Evolutionary conservation across 2,113 vertebrate species (phyloP).

Genomic region (Menidia beryllina): DNA sequence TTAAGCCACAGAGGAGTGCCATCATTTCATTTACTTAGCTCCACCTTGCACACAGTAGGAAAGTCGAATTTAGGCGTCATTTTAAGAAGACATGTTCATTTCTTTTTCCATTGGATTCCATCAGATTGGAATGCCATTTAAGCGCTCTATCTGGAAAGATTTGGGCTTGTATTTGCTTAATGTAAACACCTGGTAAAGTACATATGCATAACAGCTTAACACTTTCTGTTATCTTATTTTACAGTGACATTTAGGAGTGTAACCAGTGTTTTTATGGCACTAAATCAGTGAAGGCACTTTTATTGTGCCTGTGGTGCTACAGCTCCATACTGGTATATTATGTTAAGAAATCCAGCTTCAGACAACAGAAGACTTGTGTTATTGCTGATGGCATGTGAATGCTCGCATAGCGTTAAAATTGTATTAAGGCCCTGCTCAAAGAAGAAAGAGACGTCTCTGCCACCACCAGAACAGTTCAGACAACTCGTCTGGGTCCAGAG

Average conservation of each 20-base stretch:
- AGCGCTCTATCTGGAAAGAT: too few relatives aligned
- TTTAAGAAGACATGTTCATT: neutral
- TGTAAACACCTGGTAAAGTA: too few relatives aligned
- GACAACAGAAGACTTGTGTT: constrained; percentile 32
- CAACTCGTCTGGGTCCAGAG: constrained; percentile 28
- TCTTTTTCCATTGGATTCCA: neutral
- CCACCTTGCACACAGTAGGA: too few relatives aligned
- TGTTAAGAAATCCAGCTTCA: constrained; percentile 19
- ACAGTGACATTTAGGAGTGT: neutral
- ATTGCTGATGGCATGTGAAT: constrained; percentile 13
- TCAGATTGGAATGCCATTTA: too few relatives aligned
- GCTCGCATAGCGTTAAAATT: constrained; percentile 37
- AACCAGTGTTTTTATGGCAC: neutral
- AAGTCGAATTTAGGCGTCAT: neutral
- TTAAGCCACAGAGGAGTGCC: too few relatives aligned
- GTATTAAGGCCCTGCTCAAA: constrained; percentile 24
- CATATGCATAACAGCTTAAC: neutral
- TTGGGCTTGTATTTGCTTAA: too few relatives aligned
- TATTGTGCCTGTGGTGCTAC: neutral
- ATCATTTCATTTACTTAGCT: too few relatives aligned
- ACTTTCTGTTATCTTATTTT: constrained; percentile 2
- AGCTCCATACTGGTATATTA: neutral
- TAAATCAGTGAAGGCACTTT: constrained; percentile 18
- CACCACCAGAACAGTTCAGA: constrained; percentile 46
- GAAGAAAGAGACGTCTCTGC: constrained; percentile 20